These are phyloP conservation scores for Chloroceryle amazona DNA, from an alignment of 2,797 vertebrate genomes.

Conservation along the genomic window DNA sequence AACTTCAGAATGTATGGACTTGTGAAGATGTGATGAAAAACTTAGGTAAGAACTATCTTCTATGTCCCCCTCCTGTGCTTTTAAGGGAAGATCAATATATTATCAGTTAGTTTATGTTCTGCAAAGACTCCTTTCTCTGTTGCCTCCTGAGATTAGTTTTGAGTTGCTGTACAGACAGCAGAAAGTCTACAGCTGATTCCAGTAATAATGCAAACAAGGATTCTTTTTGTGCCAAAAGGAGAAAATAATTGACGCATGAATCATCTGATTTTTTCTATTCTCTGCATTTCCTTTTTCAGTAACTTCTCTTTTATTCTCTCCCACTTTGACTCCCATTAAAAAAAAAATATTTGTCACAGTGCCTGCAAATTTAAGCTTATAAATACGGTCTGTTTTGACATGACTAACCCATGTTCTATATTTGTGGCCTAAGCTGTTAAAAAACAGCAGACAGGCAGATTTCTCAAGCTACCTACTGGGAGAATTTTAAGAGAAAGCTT, in stretches of 20 bases:
- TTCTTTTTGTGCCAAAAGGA: slow-evolving; percentile 18
- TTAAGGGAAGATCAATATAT: neutral
- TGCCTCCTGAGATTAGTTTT: neutral
- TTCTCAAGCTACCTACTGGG: neutral
- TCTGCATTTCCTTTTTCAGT: slow-evolving; percentile 47
- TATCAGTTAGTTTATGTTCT: neutral
- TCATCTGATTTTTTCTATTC: slow-evolving; percentile 28
- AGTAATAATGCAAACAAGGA: neutral
- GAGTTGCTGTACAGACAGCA: neutral
- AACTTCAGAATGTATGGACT: neutral
- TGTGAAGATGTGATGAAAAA: neutral
- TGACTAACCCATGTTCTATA: neutral
- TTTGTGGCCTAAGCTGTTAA: neutral
- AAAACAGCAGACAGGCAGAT: neutral
- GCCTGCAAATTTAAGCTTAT: neutral
- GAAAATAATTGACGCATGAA: slow-evolving; percentile 39
- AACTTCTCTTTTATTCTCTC: slow-evolving; percentile 22
- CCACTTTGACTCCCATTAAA: neutral
- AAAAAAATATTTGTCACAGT: neutral
- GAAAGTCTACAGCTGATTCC: slow-evolving; percentile 3
- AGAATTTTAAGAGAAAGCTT: neutral
- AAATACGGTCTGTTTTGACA: neutral
- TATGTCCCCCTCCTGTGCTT: neutral
- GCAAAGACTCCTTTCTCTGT: neutral
- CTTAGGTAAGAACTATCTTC: neutral